Base-by-base conservation (phyloP, 2,113 vertebrate genomes). In the Scomber colias region DNA sequence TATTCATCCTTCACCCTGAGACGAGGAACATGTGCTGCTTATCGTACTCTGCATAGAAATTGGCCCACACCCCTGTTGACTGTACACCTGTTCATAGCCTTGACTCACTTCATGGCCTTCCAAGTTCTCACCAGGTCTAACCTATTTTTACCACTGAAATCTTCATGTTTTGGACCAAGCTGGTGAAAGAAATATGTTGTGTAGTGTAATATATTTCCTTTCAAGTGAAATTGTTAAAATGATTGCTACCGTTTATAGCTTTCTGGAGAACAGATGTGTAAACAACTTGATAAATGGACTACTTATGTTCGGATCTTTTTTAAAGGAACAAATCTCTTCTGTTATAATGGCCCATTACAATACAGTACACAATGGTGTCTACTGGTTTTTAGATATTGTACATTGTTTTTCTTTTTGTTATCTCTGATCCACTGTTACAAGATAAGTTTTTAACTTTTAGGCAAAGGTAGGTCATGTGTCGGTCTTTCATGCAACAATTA, bases 61-160 rank as follows among this genome's bases (percentile, higher is more conserved):
- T 49, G 35, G 24, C 16, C 55, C 24, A 64, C 83, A 79, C 75
- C 81, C 82, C 73, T 81, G 84, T 76, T 82, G 84, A 82, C 85
- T 75, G 16, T 31, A 54, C 90, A 88, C 78, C 87, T 89, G 87
- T 65, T 85, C 79, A 44, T 35, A n/a, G 77, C 77, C 73, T 74
- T 84, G 79, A 86, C 66, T 82, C 75, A 65, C 57, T 60, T 67
- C 50, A 17, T 71, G 54, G 5, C 66, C 46, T 44, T 84, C 67
- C 68, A 78, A 67, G 27, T 68, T 79, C 71, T 48, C 61, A 59
- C 17, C 45, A 24, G 67, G 71, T 71, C 17, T 21, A 16, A 67
- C 6, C 72, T 77, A 56, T 69, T 79, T 79, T 56, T 80, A 77
- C 15, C 15, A 15, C 27, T 15, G 6, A 19, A 9, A 16, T 65